These are phyloP conservation scores for Melolontha melolontha DNA, from an alignment of 2,888 invertebrate species.

Conservation along the genomic window DNA sequence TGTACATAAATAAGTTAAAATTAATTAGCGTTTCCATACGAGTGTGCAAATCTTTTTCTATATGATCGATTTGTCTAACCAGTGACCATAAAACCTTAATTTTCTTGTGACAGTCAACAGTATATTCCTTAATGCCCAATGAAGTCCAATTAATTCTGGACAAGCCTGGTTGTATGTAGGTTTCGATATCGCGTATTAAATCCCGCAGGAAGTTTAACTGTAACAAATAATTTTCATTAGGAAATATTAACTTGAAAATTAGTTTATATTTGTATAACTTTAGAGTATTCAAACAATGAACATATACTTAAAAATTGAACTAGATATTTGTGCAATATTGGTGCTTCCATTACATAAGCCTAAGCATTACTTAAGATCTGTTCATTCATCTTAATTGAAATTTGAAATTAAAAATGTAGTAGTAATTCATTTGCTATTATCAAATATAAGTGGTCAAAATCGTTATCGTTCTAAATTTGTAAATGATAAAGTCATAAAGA, in stretches of 20 bases:
- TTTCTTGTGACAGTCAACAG: constrained; percentile 69
- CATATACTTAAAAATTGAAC: too few relatives aligned
- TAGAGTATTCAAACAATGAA: too few relatives aligned
- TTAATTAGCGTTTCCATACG: constrained; percentile 70
- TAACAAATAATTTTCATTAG: constrained; percentile 39
- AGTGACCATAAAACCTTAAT: constrained; percentile 74
- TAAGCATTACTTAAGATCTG: too few relatives aligned
- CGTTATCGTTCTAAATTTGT: too few relatives aligned
- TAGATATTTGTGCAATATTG: too few relatives aligned
- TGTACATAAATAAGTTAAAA: constrained; percentile 71
- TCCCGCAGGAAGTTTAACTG: constrained; percentile 76
- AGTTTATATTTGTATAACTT: neutral
- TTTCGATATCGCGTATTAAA: constrained; percentile 78
- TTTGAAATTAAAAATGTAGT: too few relatives aligned
- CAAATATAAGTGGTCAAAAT: too few relatives aligned
- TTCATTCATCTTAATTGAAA: too few relatives aligned
- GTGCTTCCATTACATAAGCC: too few relatives aligned
- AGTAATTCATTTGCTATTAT: too few relatives aligned
- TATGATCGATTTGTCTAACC: constrained; percentile 77
- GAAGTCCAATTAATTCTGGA: constrained; percentile 89
- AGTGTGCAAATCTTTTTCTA: constrained; percentile 72
- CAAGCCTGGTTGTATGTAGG: constrained; percentile 83
- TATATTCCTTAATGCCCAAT: constrained; percentile 82
- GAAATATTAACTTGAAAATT: constrained; percentile 8
- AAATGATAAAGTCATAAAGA: too few relatives aligned